Conservation (phyloP, 2,113 vertebrate species). For the Paramisgurnus dabryanus region DNA sequence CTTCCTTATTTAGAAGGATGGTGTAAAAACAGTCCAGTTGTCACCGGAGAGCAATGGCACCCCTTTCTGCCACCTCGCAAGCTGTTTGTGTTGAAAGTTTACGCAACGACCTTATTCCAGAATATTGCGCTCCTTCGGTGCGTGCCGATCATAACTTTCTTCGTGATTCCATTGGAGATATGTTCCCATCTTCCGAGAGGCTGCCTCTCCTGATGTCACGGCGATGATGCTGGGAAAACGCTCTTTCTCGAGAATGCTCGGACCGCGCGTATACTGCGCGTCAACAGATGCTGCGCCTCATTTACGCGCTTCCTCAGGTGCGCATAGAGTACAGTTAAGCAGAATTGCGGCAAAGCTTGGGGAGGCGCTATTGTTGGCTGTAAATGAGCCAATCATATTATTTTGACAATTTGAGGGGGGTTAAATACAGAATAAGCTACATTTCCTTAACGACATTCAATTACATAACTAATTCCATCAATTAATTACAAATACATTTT, state of each 20-base stretch:
- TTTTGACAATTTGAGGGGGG: neutral
- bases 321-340: conserved; percentile 41
- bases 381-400: conserved; percentile 7
- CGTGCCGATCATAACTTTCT: conserved; percentile 3
- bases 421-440: neutral
- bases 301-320: conserved; percentile 57
- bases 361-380: conserved; percentile 40
- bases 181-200: conserved; percentile 16
- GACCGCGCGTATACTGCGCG: conserved; percentile 60
- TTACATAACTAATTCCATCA: neutral
- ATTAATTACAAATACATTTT: too few relatives aligned
- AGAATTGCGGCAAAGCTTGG: conserved; percentile 31
- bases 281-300: conserved; percentile 58
- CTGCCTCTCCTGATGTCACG: conserved; percentile 18
- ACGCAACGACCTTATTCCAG: conserved; percentile 63
- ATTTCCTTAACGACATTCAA: neutral
- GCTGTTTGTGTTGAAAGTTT: conserved; percentile 71
- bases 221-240: conserved; percentile 22
- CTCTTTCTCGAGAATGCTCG: conserved; percentile 33
- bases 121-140: conserved; percentile 52
- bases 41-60: conserved; percentile 79
- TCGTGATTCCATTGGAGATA: neutral
- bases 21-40: conserved; percentile 81
- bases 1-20: conserved; percentile 92
- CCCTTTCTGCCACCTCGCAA: conserved; percentile 73